Evolutionary conservation across 2,797 vertebrate genomes (phyloP).

Genomic region (Hoplostethus mediterraneus): DNA sequence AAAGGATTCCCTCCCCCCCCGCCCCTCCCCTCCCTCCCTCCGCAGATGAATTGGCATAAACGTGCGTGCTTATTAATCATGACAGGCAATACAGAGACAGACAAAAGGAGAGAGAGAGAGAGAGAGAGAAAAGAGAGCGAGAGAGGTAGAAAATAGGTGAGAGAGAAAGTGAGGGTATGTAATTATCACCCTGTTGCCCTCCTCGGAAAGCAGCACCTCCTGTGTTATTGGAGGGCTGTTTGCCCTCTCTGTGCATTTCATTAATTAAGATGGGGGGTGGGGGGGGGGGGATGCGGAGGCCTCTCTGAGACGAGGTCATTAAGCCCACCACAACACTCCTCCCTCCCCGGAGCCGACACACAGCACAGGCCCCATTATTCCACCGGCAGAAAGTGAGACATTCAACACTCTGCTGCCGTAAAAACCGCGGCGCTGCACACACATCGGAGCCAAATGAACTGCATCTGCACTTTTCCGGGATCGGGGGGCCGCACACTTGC

Average conservation of each 20-base stretch:
- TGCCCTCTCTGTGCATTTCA: conserved; percentile 76
- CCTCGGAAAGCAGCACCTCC: conserved; percentile 71
- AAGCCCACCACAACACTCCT: conserved; percentile 76
- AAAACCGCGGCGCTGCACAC: conserved; percentile 33
- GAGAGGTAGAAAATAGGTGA: conserved; percentile 42
- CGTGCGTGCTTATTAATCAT: conserved; percentile 74
- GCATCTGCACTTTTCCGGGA: conserved; percentile 71
- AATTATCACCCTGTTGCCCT: conserved; percentile 73
- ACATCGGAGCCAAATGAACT: conserved; percentile 59
- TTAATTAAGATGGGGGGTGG: conserved; percentile 77
- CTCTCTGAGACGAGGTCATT: conserved; percentile 74
- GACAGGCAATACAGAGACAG: conserved; percentile 62
- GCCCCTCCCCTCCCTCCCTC: conserved; percentile 38
- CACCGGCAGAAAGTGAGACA: conserved; percentile 75
- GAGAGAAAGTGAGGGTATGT: conserved; percentile 59
- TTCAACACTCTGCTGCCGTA: conserved; percentile 69
- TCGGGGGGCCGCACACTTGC: conserved; percentile 57
- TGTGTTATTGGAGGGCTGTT: conserved; percentile 76
- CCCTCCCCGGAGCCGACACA: conserved; percentile 66
- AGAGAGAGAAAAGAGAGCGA: conserved; percentile 31
- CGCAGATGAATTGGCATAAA: conserved; percentile 77
- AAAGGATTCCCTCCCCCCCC: conserved; percentile 51
- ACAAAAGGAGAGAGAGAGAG: conserved; percentile 42
- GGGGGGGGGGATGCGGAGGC: conserved; percentile 66
- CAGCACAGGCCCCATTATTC: conserved; percentile 74